Percentiles rank a stretch among this genome's conserved stretches.
Conservation (phyloP, 2,888 invertebrate species). For the Hedya salicella region DNA sequence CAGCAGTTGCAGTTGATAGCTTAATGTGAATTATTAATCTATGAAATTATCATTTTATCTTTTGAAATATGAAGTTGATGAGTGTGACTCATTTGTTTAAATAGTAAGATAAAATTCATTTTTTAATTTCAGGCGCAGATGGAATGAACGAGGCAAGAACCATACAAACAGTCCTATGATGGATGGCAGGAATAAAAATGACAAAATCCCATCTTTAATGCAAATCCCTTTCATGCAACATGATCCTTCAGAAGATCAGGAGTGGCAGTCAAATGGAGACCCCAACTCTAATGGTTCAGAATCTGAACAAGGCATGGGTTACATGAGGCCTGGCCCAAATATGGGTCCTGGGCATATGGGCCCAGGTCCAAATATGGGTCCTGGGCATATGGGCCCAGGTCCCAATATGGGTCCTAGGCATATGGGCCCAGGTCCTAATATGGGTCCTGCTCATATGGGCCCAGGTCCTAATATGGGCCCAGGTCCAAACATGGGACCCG, state of each 20-base stretch:
- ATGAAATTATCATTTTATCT: too few species aligned
- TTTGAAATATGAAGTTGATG: too few species aligned
- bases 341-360: constrained; percentile 56
- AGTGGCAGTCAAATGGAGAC: constrained; percentile 59
- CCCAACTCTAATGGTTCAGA: constrained; percentile 57
- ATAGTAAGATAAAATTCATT: background rate
- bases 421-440: constrained; percentile 46
- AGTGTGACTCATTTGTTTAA: too few species aligned
- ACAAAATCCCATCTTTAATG: constrained; percentile 70
- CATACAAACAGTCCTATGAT: constrained; percentile 65
- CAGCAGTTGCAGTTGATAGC: too few species aligned
- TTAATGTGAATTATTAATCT: too few species aligned
- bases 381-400: constrained; percentile 42
- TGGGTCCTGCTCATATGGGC: constrained; percentile 48
- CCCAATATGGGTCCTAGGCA: constrained; percentile 44
- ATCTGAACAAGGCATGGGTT: constrained; percentile 51
- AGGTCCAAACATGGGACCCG: constrained; percentile 47
- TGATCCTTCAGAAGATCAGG: constrained; percentile 59
- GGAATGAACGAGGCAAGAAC: constrained; percentile 69
- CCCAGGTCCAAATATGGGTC: constrained; percentile 45
- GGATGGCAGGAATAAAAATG: constrained; percentile 65
- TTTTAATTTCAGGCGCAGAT: constrained; percentile 62
- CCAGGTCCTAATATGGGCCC: constrained; percentile 49
- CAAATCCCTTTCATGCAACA: constrained; percentile 70
- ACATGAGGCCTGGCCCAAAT: constrained; percentile 44